phyloP scores from a whole-genome alignment of 2,888 invertebrate genomes.

The Parasteatoda lunata region DNA sequence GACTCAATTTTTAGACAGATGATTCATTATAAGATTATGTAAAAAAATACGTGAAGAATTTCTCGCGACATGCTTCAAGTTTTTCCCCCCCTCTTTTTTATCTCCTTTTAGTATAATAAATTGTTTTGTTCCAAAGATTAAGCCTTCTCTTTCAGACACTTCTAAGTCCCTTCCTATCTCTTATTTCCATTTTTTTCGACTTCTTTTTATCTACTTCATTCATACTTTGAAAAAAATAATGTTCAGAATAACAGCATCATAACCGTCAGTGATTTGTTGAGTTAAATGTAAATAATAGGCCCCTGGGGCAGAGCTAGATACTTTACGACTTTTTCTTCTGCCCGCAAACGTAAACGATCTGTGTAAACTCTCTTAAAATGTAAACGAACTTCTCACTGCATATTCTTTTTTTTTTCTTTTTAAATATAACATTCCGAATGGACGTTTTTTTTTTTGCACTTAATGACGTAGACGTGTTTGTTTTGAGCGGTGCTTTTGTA shows the following conservation, averaged over 20 bases:
- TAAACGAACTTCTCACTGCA: not conserved
- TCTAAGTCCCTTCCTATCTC: not conserved
- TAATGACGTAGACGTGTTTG: no score
- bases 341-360: not conserved
- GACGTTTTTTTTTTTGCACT: no score
- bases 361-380: not conserved
- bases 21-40: no score
- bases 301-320: not conserved
- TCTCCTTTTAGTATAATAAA: not conserved
- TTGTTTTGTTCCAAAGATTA: not conserved
- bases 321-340: not conserved
- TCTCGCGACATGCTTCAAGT: no score
- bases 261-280: conserved; percentile 1
- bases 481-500: no score
- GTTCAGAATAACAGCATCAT: not conserved
- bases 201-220: not conserved
- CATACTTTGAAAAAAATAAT: not conserved
- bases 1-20: no score
- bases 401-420: no score
- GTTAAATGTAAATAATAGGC: not conserved
- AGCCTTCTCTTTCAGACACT: not conserved
- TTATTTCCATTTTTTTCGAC: not conserved
- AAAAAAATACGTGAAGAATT: no score
- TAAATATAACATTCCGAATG: no score
- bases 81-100: not conserved